These are phyloP conservation scores for Actinemys pallida DNA, from an alignment of 2,113 vertebrate species.

Conservation along the genomic window DNA sequence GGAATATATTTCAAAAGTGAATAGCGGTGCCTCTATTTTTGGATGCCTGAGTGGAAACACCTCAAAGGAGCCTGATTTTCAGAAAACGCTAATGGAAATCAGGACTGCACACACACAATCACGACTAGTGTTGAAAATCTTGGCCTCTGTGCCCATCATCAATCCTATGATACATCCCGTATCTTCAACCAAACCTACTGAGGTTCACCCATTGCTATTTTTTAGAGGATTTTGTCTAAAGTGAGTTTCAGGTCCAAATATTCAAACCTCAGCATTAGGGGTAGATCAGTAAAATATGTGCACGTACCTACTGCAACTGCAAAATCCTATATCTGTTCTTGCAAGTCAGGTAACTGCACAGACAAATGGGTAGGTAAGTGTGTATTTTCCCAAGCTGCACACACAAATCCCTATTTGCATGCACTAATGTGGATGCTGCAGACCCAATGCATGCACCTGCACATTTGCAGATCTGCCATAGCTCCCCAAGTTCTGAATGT, in stretches of 20 bases:
- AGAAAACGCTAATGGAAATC: background rate
- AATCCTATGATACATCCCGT: background rate
- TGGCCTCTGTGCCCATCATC: background rate
- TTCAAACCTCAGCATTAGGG: background rate
- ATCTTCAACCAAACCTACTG: background rate
- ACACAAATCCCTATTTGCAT: background rate
- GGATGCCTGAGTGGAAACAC: fast-evolving
- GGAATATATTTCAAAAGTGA: fast-evolving
- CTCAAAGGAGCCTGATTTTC: background rate
- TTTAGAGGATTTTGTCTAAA: background rate
- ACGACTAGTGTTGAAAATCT: background rate
- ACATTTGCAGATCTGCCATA: background rate
- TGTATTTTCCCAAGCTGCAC: background rate
- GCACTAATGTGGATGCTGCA: background rate
- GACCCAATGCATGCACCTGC: background rate
- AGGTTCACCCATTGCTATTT: background rate
- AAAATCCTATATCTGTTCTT: background rate
- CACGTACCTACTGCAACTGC: background rate
- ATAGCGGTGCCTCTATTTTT: background rate
- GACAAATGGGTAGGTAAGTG: background rate
- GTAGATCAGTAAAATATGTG: background rate
- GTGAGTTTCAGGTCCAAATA: background rate
- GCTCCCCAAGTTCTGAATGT: background rate
- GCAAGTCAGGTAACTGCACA: background rate
- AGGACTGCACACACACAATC: background rate